Evolutionary conservation across 2,113 vertebrate species (phyloP).

Genomic region (Chionis minor): DNA sequence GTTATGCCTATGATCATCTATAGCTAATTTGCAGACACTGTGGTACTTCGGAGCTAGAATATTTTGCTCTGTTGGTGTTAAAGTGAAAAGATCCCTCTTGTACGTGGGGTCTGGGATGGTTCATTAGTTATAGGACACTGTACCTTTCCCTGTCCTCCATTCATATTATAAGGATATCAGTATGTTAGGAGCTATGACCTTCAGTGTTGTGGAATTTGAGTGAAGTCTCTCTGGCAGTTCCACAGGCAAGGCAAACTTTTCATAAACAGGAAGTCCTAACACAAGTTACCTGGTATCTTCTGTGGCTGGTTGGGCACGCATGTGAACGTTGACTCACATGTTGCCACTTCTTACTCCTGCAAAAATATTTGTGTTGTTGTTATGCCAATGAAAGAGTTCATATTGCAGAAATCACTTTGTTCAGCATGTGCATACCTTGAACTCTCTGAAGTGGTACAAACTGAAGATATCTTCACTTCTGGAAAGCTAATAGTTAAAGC

Average conservation of each 20-base stretch:
- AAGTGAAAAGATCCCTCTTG: background rate
- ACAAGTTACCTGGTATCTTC: background rate
- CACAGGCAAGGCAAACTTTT: background rate
- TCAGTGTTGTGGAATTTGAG: background rate
- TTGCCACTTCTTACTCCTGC: background rate
- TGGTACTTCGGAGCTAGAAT: background rate
- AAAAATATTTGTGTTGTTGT: background rate
- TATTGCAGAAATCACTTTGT: background rate
- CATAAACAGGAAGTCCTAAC: background rate
- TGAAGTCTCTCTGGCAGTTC: background rate
- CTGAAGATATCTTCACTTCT: background rate
- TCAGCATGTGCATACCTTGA: background rate
- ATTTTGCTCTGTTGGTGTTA: background rate
- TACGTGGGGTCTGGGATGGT: background rate
- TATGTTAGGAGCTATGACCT: background rate
- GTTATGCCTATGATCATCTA: background rate
- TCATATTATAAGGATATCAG: background rate
- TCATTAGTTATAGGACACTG: background rate
- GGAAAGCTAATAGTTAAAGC: background rate
- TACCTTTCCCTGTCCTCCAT: background rate
- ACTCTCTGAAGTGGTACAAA: background rate
- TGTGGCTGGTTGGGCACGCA: background rate
- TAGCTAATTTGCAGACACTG: background rate
- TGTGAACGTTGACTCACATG: background rate
- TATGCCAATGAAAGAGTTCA: background rate